Evolutionary conservation across 2,797 vertebrate species (phyloP).

Genomic region (Characodon lateralis): DNA sequence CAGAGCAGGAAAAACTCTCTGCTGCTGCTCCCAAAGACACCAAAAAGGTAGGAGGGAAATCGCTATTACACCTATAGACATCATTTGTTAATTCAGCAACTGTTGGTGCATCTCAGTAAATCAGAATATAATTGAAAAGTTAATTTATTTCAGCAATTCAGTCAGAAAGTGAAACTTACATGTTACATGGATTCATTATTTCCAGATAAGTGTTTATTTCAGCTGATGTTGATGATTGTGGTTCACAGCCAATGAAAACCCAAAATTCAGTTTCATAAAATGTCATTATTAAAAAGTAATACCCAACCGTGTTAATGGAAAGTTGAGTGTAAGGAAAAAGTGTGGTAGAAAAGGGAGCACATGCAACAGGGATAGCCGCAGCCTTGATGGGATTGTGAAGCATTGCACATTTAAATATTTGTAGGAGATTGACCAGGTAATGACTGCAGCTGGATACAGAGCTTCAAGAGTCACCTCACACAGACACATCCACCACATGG

Average conservation of each 20-base stretch:
- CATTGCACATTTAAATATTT: too few relatives aligned
- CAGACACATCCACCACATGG: neutral
- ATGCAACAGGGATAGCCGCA: neutral
- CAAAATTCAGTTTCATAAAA: neutral
- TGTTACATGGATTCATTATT: neutral
- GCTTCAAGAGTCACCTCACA: too few relatives aligned
- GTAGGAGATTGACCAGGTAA: too few relatives aligned
- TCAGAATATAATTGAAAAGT: neutral
- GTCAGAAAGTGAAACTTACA: neutral
- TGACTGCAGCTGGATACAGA: too few relatives aligned
- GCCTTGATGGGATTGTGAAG: neutral
- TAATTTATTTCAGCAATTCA: neutral
- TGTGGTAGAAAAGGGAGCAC: neutral
- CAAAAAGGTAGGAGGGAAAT: constrained; percentile 51
- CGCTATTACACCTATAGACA: neutral
- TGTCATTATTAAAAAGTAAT: neutral
- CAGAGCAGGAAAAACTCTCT: constrained; percentile 55
- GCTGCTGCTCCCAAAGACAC: constrained; percentile 19
- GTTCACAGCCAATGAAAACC: neutral
- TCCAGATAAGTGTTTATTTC: neutral
- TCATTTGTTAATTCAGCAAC: neutral
- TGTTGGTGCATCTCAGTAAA: neutral
- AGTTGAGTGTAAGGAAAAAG: neutral
- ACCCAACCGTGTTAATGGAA: neutral
- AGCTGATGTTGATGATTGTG: neutral